Evolutionary conservation across 2,888 invertebrate genomes (phyloP).

Genomic region (Athalia circularis): DNA sequence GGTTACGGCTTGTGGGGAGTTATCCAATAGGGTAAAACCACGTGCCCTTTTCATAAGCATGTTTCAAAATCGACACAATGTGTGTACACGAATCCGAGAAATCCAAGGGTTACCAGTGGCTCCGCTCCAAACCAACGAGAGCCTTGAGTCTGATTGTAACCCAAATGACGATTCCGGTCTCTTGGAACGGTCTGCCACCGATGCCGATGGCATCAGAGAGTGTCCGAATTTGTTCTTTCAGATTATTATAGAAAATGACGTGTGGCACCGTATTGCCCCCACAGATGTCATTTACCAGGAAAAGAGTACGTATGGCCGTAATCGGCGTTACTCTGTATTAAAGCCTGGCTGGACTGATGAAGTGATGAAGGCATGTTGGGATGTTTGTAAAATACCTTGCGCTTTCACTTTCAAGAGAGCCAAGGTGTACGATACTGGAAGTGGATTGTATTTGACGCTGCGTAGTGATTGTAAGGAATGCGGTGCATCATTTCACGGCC

Average conservation of each 20-base stretch:
- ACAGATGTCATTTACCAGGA: not conserved
- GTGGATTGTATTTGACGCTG: too few species aligned
- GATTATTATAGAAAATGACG: too few species aligned
- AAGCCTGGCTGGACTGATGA: not conserved
- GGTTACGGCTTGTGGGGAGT: not conserved
- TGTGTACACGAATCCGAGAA: not conserved
- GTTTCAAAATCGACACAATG: not conserved
- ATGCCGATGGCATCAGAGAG: too few species aligned
- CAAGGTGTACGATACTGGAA: too few species aligned
- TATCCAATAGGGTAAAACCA: not conserved
- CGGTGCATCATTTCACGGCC: constrained; percentile 3
- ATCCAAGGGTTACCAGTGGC: not conserved
- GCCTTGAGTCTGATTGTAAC: too few species aligned
- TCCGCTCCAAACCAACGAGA: too few species aligned
- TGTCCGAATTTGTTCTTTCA: too few species aligned
- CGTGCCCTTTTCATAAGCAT: not conserved
- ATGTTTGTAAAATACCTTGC: not conserved
- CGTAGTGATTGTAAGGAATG: constrained; percentile 37
- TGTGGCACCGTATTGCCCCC: too few species aligned
- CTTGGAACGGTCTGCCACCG: too few species aligned
- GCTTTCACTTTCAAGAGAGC: too few species aligned
- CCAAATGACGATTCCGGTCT: too few species aligned
- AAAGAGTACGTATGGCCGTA: not conserved
- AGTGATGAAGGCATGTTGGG: not conserved
- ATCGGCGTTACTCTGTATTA: not conserved